Conservation (phyloP, 2,888 invertebrate species). For the Andrena dorsata region DNA sequence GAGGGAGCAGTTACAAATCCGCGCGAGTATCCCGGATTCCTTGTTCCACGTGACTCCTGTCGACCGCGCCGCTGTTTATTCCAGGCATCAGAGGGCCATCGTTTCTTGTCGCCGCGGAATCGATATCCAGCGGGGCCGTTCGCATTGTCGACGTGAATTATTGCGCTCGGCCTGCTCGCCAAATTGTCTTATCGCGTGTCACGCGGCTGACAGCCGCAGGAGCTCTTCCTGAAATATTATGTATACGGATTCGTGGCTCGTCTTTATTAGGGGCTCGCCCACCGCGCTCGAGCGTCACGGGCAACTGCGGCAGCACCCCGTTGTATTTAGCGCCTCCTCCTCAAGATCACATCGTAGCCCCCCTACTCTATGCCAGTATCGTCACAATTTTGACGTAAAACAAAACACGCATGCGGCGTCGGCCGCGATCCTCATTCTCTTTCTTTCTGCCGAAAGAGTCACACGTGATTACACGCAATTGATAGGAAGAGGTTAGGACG, state of each 20-base stretch:
- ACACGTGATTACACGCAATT: too few relatives aligned
- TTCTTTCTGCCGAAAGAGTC: too few relatives aligned
- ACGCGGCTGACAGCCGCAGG: conserved; percentile 50
- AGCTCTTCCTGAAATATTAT: conserved; percentile 52
- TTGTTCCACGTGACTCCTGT: conserved; percentile 40
- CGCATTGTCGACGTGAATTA: conserved; percentile 67
- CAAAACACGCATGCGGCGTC: too few relatives aligned
- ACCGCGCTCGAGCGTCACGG: conserved; percentile 5
- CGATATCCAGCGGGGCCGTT: conserved; percentile 57
- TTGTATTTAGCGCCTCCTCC: too few relatives aligned
- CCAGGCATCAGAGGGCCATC: conserved; percentile 48
- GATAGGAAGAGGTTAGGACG: too few relatives aligned
- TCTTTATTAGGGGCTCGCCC: conserved; percentile 21
- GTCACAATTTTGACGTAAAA: too few relatives aligned
- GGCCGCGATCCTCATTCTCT: too few relatives aligned
- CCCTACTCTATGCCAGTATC: too few relatives aligned
- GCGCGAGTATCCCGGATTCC: conserved; percentile 71
- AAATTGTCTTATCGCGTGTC: conserved; percentile 73
- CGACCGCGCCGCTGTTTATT: conserved; percentile 59
- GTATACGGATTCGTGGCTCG: conserved; percentile 24
- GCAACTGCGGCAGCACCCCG: not conserved
- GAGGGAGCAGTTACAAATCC: conserved; percentile 65
- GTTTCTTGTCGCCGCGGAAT: conserved; percentile 65
- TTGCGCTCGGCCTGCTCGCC: conserved; percentile 54
- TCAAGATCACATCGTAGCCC: too few relatives aligned